Evolutionary conservation across 1,140 invertebrate genomes (phyloP), one percentile per base, ranked within the genome.

Genomic region (Nylanderia fulva): DNA sequence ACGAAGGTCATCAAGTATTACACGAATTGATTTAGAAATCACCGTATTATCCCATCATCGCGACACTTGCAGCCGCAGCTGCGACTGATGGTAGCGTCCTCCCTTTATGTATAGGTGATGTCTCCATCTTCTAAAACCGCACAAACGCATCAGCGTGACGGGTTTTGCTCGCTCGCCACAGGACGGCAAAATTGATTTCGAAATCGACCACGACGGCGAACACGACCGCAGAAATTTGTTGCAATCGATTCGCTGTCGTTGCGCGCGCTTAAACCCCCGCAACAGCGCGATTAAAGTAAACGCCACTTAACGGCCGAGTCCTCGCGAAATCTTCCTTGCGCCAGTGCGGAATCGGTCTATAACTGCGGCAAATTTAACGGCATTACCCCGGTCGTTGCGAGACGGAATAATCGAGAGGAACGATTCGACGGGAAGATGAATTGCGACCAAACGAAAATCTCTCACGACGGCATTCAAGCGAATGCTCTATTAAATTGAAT

Each of bases 141-240:
- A 64, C 64, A 71, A 69, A 66, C 33, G 42, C 33, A 39, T 84
- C 68, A 66, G 39, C 2, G 54, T 56, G 71, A 29, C 45, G 61
- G 56, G 33, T 54, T 72, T 85, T 58, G 66, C 58, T 58, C 56
- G 74, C 36, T 48, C 42, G 66, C 76, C 86, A 58, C 58, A 61
- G 29, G 45, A 2, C 54, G 45, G 83, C 52, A 69, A 87, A 79
- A 87, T 85, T 72, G 75, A 86, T 86, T 84, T 88, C 64, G 85
- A 88, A 86, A 86, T 86, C 21, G 66, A 71, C 33, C 83, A 80
- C 11, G 71, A 60, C 83, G 64, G 29, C 74, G 68, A 27, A 79
- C 66, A 79, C 58, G 39, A 85, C 83, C 83, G 68, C 85, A 86
- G 74, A 86, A 79, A 80, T 64, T 80, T 71, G 77, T 71, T 80